Base-by-base conservation (phyloP, 1,140 invertebrate species). In the Oncopodura yosiiana region DNA sequence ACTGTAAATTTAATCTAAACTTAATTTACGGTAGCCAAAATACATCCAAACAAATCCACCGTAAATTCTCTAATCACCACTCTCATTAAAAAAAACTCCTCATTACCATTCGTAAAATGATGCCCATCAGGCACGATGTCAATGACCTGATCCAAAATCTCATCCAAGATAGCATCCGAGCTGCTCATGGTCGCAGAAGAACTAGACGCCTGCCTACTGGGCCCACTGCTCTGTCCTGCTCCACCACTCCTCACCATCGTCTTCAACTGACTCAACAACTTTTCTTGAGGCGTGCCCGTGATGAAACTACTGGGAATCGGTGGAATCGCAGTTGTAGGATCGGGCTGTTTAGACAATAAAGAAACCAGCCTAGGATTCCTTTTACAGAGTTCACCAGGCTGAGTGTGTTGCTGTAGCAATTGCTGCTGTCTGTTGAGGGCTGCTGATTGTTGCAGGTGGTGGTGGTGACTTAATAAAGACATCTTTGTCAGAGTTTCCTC, bases 301-400 rank as follows among this genome's bases (percentile, higher is more conserved):
- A n/a, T n/a, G n/a, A n/a, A n/a, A n/a, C n/a, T n/a, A n/a, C n/a
- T n/a, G n/a, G n/a, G n/a, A n/a, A n/a, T n/a, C n/a, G 45, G 43
- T 19, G 43, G 65, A 50, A 83, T 79, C 2, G 75, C 75, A 36
- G 83, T 79, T 43, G 81, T 79, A 32, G 79, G 77, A n/a, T 82
- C 77, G 45, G 84, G 81, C 62, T 84, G 80, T 67, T 84, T 83
- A 11, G 85, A 84, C 64, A 94, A 70, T 50, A 94, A 69, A 39
- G 81, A 81, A 11, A 87, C 87, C 56, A 93, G 73, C 79, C 93
- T 87, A 64, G 84, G 82, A 70, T 94, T 94, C 65, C 82, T 84
- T 68, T 86, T 79, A 69, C 82, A 84, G 18, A 72, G 53, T 45
- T 60, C 62, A 9, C 62, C 58, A 2, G 58, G 58, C 27, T 30